A percentile compares a stretch with the other conserved stretches of the same genome.
phyloP scores from a whole-genome alignment of 2,888 invertebrate genomes.

The Anoplius nigerrimus region DNA sequence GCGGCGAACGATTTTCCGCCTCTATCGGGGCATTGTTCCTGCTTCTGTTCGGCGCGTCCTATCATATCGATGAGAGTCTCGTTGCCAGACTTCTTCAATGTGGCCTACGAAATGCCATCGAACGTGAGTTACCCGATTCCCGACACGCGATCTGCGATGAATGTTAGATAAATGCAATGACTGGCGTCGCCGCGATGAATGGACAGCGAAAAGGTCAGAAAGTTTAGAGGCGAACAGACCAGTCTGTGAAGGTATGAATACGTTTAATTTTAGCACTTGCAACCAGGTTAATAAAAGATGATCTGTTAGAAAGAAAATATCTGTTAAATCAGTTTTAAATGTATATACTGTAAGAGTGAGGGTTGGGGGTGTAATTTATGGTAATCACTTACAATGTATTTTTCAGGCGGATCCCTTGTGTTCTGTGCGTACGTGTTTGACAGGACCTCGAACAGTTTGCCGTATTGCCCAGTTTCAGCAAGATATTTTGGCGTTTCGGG shows the following conservation, averaged over 20 bases:
- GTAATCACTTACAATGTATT: constrained; percentile 63
- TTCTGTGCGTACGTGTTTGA: constrained; percentile 83
- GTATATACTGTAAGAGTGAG: too few relatives aligned
- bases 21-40: constrained; percentile 16
- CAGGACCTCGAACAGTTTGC: constrained; percentile 82
- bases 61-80: constrained; percentile 42
- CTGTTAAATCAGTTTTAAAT: background rate
- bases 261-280: too few relatives aligned
- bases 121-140: background rate
- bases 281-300: too few relatives aligned
- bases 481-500: constrained; percentile 90
- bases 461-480: constrained; percentile 85
- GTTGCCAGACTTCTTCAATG: constrained; percentile 45
- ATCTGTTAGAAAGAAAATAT: background rate
- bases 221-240: too few relatives aligned
- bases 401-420: constrained; percentile 76
- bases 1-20: constrained; percentile 69
- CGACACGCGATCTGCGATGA: background rate
- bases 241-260: too few relatives aligned
- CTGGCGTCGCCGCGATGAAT: too few relatives aligned
- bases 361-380: background rate
- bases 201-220: too few relatives aligned
- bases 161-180: background rate
- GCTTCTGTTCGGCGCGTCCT: constrained; percentile 29
- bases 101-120: constrained; percentile 36